Conservation (phyloP, 23 tunicate species). For the Clavelina lepadiformis region DNA sequence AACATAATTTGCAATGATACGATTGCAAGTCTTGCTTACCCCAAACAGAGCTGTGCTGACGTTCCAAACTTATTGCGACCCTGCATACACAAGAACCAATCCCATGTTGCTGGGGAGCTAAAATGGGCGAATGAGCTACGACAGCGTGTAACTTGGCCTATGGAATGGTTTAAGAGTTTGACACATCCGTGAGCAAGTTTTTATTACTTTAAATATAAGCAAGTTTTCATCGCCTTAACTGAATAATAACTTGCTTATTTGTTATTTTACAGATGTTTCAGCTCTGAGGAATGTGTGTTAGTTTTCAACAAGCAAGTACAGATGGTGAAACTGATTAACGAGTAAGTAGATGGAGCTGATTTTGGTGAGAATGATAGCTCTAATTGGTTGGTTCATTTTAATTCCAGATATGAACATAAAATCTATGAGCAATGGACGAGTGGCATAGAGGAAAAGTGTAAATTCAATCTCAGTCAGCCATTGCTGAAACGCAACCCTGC, state of each 20-base stretch:
- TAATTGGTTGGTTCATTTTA: not conserved
- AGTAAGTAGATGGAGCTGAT: constrained; percentile 28
- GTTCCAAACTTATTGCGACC: constrained; percentile 47
- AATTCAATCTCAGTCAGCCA: constrained; percentile 74
- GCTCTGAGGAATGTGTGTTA: constrained; percentile 47
- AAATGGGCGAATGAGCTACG: constrained; percentile 81
- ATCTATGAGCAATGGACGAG: constrained; percentile 64
- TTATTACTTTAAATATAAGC: not conserved
- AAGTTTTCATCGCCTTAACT: not conserved
- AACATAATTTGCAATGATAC: too few relatives aligned
- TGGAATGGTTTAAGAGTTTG: constrained; percentile 57
- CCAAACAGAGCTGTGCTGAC: constrained; percentile 15
- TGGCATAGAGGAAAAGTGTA: constrained; percentile 85
- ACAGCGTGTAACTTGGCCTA: constrained; percentile 82
- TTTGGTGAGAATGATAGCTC: too few relatives aligned
- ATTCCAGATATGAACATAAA: constrained; percentile 41
- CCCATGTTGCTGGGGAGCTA: constrained; percentile 86
- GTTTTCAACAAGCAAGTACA: constrained; percentile 79
- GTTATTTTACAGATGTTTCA: constrained; percentile 36
- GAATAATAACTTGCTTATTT: not conserved
- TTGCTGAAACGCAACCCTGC: constrained; percentile 62
- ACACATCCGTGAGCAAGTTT: constrained; percentile 70
- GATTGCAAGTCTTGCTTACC: too few relatives aligned
- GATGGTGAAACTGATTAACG: constrained; percentile 68
- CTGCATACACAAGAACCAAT: constrained; percentile 81